Conservation (phyloP, 2,888 invertebrate genomes). For the Phortica okadai region DNA sequence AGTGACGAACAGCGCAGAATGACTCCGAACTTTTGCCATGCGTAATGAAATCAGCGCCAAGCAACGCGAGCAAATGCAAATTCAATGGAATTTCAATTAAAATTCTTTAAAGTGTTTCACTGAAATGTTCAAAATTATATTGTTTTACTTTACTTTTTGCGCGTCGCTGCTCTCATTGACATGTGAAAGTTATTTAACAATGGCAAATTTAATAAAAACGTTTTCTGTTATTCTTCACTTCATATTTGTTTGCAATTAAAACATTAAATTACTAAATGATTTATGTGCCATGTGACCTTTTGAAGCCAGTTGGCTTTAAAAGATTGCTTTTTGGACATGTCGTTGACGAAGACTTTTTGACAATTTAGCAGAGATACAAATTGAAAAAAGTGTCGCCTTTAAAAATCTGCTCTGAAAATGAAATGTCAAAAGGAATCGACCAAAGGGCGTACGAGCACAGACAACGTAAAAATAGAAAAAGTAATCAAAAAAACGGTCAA, state of each 20-base stretch:
- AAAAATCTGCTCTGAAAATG: conserved; percentile 48
- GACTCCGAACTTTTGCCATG: conserved; percentile 35
- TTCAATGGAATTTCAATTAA: conserved; percentile 50
- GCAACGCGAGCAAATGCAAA: background rate
- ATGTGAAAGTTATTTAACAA: no score
- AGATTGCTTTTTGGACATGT: no score
- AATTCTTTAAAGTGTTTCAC: conserved; percentile 42
- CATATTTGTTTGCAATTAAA: no score
- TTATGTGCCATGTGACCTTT: no score
- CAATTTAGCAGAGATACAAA: no score
- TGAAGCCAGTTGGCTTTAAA: no score
- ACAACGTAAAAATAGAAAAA: background rate
- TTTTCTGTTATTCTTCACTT: no score
- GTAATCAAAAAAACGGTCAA: background rate
- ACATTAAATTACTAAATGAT: no score
- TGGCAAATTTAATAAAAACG: no score
- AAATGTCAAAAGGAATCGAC: conserved; percentile 19
- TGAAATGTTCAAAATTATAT: conserved; percentile 11
- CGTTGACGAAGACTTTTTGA: no score
- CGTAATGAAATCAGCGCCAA: conserved; percentile 27
- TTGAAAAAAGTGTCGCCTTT: conserved; percentile 38
- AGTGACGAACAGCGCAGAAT: background rate
- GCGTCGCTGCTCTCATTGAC: no score
- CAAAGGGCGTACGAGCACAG: background rate
- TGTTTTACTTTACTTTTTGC: conserved; percentile 25